Evolutionary conservation across 2,113 vertebrate genomes (phyloP), one percentile per base, ranked within the genome.

Genomic region (Tetrao urogallus): DNA sequence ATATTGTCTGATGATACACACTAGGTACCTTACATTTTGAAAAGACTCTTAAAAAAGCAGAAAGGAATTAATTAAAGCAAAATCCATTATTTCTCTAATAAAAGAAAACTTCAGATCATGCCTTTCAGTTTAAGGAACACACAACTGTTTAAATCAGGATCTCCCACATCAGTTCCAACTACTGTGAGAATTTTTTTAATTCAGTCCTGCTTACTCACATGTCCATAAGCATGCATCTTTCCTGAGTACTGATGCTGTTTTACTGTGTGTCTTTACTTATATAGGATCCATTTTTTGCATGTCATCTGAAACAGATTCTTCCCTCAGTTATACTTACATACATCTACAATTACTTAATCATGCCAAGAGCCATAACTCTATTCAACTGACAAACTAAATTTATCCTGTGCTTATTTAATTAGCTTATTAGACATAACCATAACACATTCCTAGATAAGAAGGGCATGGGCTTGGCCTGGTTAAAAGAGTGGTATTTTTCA

Each of bases 391-490:
- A 96, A 94, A 70, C 78, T 90, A 54, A 78, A 91, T 94, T 93
- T 94, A 94, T 92, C 85, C 80, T 56, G 40, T 84, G 72, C 78
- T 86, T 95, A 94, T 82, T 96, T 88, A 91, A 89, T 77, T 90
- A 92, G 58, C 64, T 95, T 91, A 96, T 96, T 95, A 93, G 92
- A 96, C 93, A 89, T 93, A 96, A 96, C 83, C 80, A 95, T 93
- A 95, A 95, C 93, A 95, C 93, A 95, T 95, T 96, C 93, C 94
- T 91, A 95, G 96, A 96, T 96, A 96, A 96, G 91, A 93, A 92
- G 47, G 82, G 74, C 47, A 93, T 85, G 90, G 74, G 57, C 77
- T 95, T 89, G 93, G 74, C 74, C 74, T 74, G 54, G 52, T 88
- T 90, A 73, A 95, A 96, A 69, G 78, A 96, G 75, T 86, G 82